phyloP scores from a whole-genome alignment of 2,888 invertebrate species.

The Hypselothyrea guttata region DNA sequence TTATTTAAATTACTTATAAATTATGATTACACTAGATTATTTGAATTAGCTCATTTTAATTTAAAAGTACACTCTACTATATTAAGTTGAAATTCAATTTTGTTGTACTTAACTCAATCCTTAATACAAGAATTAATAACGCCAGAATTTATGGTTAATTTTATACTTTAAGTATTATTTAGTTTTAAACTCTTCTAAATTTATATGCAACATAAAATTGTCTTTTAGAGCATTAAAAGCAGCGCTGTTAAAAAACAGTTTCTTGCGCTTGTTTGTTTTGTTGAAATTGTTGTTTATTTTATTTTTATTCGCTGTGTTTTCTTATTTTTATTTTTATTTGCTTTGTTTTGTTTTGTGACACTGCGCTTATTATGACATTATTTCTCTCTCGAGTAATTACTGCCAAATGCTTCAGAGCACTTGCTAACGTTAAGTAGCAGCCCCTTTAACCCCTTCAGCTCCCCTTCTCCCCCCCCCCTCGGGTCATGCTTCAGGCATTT shows the following conservation, averaged over 20 bases:
- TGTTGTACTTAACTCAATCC: too few relatives aligned
- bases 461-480: not conserved
- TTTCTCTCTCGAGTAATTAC: slow-evolving; percentile 63
- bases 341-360: slow-evolving; percentile 24
- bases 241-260: not conserved
- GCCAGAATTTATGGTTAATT: too few relatives aligned
- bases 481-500: slow-evolving; percentile 19
- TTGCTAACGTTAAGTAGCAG: slow-evolving; percentile 58
- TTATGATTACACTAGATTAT: too few relatives aligned
- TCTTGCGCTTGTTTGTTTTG: slow-evolving; percentile 10
- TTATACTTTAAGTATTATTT: too few relatives aligned
- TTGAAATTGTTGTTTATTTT: slow-evolving; percentile 19
- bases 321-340: slow-evolving; percentile 1
- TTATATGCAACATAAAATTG: slow-evolving; percentile 1
- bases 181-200: not conserved
- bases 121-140: too few relatives aligned
- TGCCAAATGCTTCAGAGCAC: slow-evolving; percentile 72
- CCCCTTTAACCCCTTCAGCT: not conserved
- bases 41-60: too few relatives aligned
- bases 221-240: slow-evolving; percentile 1
- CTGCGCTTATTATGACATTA: slow-evolving; percentile 65
- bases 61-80: too few relatives aligned
- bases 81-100: too few relatives aligned
- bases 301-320: slow-evolving; percentile 5
- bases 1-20: too few relatives aligned